Conservation (phyloP, 35 echinoderm and acorn worm species). For the Diadema setosum region DNA sequence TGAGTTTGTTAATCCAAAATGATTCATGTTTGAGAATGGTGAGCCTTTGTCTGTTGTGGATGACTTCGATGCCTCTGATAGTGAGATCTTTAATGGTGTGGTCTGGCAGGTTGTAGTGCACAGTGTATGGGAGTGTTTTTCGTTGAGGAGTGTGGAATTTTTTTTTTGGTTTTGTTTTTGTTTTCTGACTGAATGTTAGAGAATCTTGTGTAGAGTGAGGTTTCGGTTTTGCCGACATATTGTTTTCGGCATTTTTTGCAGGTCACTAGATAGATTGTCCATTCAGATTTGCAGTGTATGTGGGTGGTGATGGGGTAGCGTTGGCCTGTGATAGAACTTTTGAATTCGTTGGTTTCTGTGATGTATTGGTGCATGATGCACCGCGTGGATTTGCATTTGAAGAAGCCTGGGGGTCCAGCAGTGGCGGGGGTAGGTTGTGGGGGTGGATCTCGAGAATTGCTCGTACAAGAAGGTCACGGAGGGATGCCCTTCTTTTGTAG, state of each 20-base stretch:
- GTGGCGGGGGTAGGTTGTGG: too few species aligned
- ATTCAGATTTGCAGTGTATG: background rate
- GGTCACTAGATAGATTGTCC: background rate
- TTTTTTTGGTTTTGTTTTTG: too few species aligned
- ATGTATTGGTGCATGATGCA: background rate
- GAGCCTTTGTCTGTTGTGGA: background rate
- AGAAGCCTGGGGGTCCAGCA: background rate
- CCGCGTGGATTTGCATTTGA: background rate
- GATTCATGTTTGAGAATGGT: background rate
- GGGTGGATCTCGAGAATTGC: background rate
- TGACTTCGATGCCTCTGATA: too few species aligned
- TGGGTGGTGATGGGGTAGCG: background rate
- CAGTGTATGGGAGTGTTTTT: too few species aligned
- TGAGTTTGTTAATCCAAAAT: background rate
- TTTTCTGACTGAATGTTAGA: too few species aligned
- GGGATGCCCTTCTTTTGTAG: background rate
- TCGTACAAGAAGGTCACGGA: background rate
- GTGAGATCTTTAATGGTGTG: too few species aligned
- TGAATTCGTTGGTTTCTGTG: background rate
- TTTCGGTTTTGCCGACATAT: background rate
- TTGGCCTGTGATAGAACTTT: background rate
- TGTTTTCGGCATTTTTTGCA: background rate
- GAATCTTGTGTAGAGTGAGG: too few species aligned
- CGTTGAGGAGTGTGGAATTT: too few species aligned
- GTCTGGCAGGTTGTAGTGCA: too few species aligned